Base-by-base conservation (phyloP, 2,113 vertebrate genomes). In the Drymodes brunneopygia region DNA sequence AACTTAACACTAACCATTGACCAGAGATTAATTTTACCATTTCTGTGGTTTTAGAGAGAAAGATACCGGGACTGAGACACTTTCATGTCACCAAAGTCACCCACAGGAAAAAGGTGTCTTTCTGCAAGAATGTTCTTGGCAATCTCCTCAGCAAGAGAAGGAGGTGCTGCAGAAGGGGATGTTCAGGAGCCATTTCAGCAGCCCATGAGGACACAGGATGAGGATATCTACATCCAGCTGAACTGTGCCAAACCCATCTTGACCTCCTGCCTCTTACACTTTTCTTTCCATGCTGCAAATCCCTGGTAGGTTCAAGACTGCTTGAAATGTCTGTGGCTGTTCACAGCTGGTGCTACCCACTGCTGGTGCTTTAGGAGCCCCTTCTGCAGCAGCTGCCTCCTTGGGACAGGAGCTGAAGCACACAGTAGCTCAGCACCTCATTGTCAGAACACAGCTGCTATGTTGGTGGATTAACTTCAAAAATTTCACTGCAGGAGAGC, bases 311-410 rank as follows among this genome's bases (percentile, higher is more conserved):
- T 35, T 56, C 60, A 54, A 47, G 45, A 40, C 14, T 47, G 31
- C 58, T 38, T 72, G 67, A 29, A 65, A 21, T 7, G 2, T 15
- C 58, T 62, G 51, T 72, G 61, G 19, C 19, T 51, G 35, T 10
- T 48, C 38, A 23, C 0, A 0, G 0, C 6, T 13, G 48, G 50
- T 45, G 45, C 69, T 64, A 16, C 38, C 21, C 11, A 11, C 12
- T 0, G 1, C 8, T 71, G 42, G 10, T 51, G 36, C 31, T 53
- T 29, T 11, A 48, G 45, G 61, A 80, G 51, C n/a, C 33, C 54
- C 56, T 53, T 53, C 36, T 57, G 67, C 12, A 29, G 48, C 36
- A 31, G 27, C 31, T 18, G 7, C 64, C 54, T 40, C 2, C 40
- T 4, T 35, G 33, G 70, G 35, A 14, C 36, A 40, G 53, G 29